These are phyloP conservation scores for Epistrophe eligans DNA, from an alignment of 2,888 invertebrate genomes.

Conservation along the genomic window DNA sequence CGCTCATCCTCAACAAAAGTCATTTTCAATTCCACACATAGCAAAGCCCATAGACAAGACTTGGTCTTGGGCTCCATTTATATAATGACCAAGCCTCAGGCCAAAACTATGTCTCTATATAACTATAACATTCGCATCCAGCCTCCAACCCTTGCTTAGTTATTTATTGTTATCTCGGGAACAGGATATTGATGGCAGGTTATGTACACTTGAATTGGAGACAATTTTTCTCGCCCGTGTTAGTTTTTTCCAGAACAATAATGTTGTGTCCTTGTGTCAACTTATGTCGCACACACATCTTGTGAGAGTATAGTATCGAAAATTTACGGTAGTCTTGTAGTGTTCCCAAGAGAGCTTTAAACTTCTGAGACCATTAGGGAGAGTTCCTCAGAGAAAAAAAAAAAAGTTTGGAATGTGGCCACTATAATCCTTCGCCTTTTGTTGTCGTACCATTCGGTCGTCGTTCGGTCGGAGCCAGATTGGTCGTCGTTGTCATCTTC, in stretches of 20 bases:
- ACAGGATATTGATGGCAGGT: conserved; percentile 74
- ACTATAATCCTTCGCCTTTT: not conserved
- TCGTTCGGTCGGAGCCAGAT: not conserved
- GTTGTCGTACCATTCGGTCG: not conserved
- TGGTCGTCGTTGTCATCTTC: conserved; percentile 11
- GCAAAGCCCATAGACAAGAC: conserved; percentile 3
- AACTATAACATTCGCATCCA: not conserved
- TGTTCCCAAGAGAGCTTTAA: conserved; percentile 69
- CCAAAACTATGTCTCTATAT: conserved; percentile 5
- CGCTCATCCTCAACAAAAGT: conserved; percentile 33
- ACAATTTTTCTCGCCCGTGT: conserved; percentile 66
- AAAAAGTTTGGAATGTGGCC: conserved; percentile 1
- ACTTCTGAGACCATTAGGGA: conserved; percentile 24
- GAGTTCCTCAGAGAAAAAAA: not conserved
- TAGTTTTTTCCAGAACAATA: conserved; percentile 29
- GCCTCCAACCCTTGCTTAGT: conserved; percentile 22
- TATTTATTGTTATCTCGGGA: conserved; percentile 74
- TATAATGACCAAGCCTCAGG: not conserved
- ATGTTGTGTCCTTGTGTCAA: conserved; percentile 61
- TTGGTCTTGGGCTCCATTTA: not conserved
- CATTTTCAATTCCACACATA: conserved; percentile 60
- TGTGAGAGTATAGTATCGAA: not conserved
- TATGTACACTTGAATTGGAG: conserved; percentile 73
- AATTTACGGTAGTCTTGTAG: conserved; percentile 28
- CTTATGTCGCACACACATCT: conserved; percentile 63